A percentile compares a stretch with the other conserved stretches of the same genome.
These are phyloP conservation scores for Epinephelus moara DNA, from an alignment of 2,113 vertebrate genomes.

Conservation along the genomic window DNA sequence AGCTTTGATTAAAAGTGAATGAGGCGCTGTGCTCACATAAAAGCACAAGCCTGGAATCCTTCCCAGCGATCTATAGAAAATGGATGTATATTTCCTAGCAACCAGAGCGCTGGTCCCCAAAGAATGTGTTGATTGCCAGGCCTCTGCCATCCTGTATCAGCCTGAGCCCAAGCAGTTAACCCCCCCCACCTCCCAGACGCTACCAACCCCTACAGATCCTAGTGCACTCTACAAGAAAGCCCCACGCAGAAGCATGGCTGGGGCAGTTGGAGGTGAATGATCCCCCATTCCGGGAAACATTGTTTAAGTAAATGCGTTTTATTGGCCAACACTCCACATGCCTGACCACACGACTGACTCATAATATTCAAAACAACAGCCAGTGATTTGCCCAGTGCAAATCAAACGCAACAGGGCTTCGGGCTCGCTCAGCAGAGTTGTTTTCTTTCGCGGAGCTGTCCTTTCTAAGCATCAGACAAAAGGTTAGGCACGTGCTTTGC, in stretches of 20 bases:
- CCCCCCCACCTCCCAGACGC: conserved; percentile 15
- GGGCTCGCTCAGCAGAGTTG: conserved; percentile 29
- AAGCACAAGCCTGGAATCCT: conserved; percentile 71
- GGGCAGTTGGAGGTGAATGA: conserved; percentile 57
- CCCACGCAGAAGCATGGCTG: conserved; percentile 42
- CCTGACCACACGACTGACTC: conserved; percentile 75
- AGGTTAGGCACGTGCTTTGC: conserved; percentile 62
- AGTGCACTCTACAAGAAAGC: conserved; percentile 39
- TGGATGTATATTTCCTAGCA: conserved; percentile 84
- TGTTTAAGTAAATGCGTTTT: conserved; percentile 77
- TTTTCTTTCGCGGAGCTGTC: conserved; percentile 56
- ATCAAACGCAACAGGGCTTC: conserved; percentile 47
- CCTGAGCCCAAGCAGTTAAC: conserved; percentile 64
- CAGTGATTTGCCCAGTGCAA: conserved; percentile 54
- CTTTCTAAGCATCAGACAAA: conserved; percentile 67
- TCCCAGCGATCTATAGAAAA: conserved; percentile 81
- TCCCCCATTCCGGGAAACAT: conserved; percentile 75
- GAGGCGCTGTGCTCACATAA: conserved; percentile 77
- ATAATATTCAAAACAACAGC: conserved; percentile 76
- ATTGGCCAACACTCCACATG: conserved; percentile 75
- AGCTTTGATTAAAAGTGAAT: conserved; percentile 83
- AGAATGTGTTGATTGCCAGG: conserved; percentile 82
- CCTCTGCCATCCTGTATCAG: conserved; percentile 77
- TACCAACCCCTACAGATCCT: conserved; percentile 14
- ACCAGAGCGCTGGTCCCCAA: conserved; percentile 70